Percentiles rank a stretch among this genome's conserved stretches.
Evolutionary conservation across 1,140 invertebrate species (phyloP).

Genomic region (Melitaea cinxia): DNA sequence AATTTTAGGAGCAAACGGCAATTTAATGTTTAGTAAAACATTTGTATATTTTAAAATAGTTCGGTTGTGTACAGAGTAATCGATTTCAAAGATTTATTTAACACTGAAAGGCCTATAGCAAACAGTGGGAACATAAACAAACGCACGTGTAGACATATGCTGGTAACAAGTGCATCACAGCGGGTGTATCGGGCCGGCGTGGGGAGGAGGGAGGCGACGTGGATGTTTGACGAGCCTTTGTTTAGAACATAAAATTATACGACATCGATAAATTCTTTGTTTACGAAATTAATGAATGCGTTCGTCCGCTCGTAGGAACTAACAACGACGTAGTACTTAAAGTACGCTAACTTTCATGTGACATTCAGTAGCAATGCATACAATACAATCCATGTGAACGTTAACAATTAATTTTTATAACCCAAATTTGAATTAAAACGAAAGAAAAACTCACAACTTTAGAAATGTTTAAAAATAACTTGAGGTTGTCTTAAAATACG

Average conservation of each 20-base stretch:
- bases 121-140: constrained; percentile 74
- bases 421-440: neutral
- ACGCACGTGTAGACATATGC: constrained; percentile 71
- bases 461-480: neutral
- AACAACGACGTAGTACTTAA: neutral
- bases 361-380: neutral
- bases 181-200: constrained; percentile 39
- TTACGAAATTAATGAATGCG: constrained; percentile 67
- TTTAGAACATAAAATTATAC: constrained; percentile 81
- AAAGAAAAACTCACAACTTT: neutral
- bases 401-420: neutral
- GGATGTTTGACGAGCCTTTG: constrained; percentile 64
- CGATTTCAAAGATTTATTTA: constrained; percentile 36
- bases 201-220: constrained; percentile 25
- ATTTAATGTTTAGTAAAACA: neutral
- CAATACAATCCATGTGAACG: neutral
- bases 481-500: constrained; percentile 9
- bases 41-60: constrained; percentile 11
- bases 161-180: constrained; percentile 67
- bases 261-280: constrained; percentile 78
- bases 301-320: constrained; percentile 39
- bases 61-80: constrained; percentile 27
- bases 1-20: neutral
- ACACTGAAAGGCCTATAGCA: constrained; percentile 53
- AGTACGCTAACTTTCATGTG: neutral